A percentile compares a stretch with the other conserved stretches of the same genome.
These are phyloP conservation scores for Stenotaenia linearis DNA, from an alignment of 2,888 invertebrate genomes.

Conservation along the genomic window DNA sequence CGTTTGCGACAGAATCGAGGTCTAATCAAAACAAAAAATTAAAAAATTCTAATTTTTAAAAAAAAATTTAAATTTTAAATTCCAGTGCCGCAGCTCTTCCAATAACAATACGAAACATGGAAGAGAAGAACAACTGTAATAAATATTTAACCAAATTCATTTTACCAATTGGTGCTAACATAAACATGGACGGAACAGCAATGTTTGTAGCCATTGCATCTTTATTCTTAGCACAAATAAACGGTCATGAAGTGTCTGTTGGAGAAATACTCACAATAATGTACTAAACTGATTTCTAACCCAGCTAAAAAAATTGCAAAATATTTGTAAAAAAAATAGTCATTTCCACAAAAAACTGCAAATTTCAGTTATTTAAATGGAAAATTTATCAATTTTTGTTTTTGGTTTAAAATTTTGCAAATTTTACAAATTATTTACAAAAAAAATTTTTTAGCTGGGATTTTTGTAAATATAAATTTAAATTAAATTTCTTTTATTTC, in stretches of 20 bases:
- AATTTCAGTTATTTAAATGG: too few species aligned
- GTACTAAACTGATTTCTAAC: conserved; percentile 54
- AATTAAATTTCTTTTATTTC: neutral
- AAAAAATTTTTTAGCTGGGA: too few species aligned
- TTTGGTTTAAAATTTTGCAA: too few species aligned
- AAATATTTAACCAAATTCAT: conserved; percentile 78
- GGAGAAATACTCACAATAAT: conserved; percentile 82
- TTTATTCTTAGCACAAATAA: conserved; percentile 82
- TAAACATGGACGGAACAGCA: conserved; percentile 89
- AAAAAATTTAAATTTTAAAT: too few species aligned
- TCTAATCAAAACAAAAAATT: too few species aligned
- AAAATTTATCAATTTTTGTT: neutral
- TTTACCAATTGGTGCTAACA: conserved; percentile 82
- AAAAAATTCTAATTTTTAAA: too few species aligned
- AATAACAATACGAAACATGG: conserved; percentile 78
- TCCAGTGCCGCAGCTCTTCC: conserved; percentile 85
- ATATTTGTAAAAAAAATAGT: too few species aligned
- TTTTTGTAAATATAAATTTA: too few species aligned
- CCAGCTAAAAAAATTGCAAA: too few species aligned
- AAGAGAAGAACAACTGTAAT: conserved; percentile 73
- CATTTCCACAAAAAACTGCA: too few species aligned
- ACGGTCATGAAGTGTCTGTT: conserved; percentile 68
- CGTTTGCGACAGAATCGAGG: conserved; percentile 87
- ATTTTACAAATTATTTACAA: too few species aligned
- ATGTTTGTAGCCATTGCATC: conserved; percentile 82